phyloP scores from a whole-genome alignment of 2,113 vertebrate species.

The Aspiorhynchus laticeps region DNA sequence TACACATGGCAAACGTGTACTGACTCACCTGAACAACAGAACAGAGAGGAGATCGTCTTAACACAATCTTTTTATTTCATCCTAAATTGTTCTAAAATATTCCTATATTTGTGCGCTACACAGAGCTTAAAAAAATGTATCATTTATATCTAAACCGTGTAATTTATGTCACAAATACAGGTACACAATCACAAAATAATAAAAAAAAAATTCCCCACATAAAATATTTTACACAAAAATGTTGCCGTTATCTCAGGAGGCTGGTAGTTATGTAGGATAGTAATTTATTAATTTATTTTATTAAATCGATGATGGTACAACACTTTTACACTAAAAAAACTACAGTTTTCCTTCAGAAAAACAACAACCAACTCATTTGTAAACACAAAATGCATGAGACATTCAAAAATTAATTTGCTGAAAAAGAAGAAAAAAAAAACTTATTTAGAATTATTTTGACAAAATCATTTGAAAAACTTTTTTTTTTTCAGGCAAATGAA shows the following conservation, averaged over 20 bases:
- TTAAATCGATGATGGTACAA: not conserved
- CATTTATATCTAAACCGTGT: not conserved
- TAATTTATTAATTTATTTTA: not conserved
- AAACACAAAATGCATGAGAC: not conserved
- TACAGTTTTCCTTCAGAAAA: not conserved
- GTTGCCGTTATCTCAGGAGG: not conserved
- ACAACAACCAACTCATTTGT: not conserved
- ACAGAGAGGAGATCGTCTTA: conserved; percentile 9
- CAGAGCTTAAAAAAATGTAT: not conserved
- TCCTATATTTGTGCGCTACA: not conserved
- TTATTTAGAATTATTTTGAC: no score
- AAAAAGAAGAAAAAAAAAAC: not conserved
- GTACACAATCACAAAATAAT: no score
- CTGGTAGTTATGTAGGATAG: not conserved
- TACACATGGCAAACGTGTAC: conserved; percentile 99
- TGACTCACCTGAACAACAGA: conserved; percentile 87
- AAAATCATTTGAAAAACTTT: not conserved
- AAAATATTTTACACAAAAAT: not conserved
- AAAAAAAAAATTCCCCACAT: no score
- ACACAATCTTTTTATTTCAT: not conserved
- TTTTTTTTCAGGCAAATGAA: not conserved
- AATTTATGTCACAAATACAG: not conserved
- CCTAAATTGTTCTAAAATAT: not conserved
- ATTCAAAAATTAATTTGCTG: not conserved
- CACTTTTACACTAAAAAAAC: not conserved